These are phyloP conservation scores for Enteromius unitaeniatus DNA, from an alignment of 2,797 vertebrate genomes.

Conservation along the genomic window DNA sequence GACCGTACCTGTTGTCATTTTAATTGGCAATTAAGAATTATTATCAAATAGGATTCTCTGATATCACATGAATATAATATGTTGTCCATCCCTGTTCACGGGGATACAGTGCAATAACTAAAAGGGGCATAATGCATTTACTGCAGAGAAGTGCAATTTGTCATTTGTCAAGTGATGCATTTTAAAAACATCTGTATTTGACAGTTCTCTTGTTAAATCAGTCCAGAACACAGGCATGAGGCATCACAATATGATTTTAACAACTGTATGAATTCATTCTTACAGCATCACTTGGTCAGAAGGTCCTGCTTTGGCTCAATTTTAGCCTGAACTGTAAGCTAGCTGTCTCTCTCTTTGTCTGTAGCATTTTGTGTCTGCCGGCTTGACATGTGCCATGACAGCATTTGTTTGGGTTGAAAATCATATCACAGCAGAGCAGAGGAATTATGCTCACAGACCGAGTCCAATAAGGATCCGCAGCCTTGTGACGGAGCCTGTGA, in stretches of 20 bases:
- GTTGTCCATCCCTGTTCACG: not conserved
- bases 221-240: not conserved
- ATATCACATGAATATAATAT: not conserved
- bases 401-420: conserved; percentile 70
- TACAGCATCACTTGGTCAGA: conserved; percentile 7
- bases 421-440: conserved; percentile 54
- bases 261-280: conserved; percentile 21
- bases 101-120: not conserved
- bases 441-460: conserved; percentile 45
- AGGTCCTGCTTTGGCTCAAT: conserved; percentile 10
- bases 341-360: not conserved
- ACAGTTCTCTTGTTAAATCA: not conserved
- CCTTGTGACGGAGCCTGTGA: conserved; percentile 1
- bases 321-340: not conserved
- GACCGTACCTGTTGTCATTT: not conserved
- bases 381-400: conserved; percentile 67
- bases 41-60: too few relatives aligned
- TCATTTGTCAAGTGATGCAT: not conserved
- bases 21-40: not conserved
- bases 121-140: not conserved
- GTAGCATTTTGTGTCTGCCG: conserved; percentile 37
- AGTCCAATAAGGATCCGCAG: conserved; percentile 24
- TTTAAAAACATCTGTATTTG: not conserved
- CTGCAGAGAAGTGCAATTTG: not conserved
- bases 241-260: not conserved